These are phyloP conservation scores for Rousettus leschenaultii DNA, from an alignment of 2,113 vertebrate species.

Conservation along the genomic window DNA sequence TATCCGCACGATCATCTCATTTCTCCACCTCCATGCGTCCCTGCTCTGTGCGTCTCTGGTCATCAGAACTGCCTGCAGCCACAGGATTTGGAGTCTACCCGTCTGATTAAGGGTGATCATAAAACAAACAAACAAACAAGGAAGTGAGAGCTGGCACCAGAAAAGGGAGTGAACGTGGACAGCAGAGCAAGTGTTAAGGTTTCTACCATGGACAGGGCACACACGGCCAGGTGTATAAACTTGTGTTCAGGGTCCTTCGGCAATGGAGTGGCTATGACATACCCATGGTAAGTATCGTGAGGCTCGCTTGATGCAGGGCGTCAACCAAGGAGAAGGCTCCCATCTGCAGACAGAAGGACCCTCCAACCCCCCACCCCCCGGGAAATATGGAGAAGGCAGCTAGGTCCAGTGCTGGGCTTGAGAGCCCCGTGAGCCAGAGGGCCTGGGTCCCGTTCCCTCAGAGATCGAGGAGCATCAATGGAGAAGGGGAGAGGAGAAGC, in stretches of 20 bases:
- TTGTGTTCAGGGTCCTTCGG: background rate
- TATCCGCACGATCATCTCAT: background rate
- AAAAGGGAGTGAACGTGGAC: background rate
- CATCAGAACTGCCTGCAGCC: background rate
- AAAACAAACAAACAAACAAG: background rate
- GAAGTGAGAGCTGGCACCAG: background rate
- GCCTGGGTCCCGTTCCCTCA: background rate
- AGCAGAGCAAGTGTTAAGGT: background rate
- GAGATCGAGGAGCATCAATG: background rate
- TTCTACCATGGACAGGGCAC: background rate
- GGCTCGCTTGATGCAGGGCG: background rate
- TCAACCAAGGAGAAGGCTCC: background rate
- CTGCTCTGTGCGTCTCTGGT: background rate
- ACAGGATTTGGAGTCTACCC: background rate
- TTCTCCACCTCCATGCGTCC: background rate
- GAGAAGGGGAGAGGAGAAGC: background rate
- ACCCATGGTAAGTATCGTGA: background rate
- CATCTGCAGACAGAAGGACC: background rate
- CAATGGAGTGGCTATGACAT: background rate
- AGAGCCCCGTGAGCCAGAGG: background rate
- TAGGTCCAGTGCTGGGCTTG: background rate
- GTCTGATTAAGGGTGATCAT: background rate
- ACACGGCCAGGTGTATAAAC: background rate
- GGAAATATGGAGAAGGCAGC: background rate
- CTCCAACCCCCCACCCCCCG: background rate